Percentiles rank a stretch among this genome's conserved stretches.
Evolutionary conservation across 2,888 invertebrate genomes (phyloP).

Genomic region (Dryocosmus kuriphilus): DNA sequence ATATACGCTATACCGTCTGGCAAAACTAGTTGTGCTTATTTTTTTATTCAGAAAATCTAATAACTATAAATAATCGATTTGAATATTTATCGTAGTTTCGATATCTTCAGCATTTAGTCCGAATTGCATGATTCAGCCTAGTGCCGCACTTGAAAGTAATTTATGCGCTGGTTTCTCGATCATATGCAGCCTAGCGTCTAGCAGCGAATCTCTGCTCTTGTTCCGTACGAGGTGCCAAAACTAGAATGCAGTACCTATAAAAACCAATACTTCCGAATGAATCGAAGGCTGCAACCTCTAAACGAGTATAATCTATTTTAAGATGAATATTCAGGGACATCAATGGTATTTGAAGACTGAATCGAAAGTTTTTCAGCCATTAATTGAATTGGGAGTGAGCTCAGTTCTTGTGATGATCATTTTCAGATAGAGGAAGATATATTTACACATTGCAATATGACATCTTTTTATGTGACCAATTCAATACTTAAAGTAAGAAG

Average conservation of each 20-base stretch:
- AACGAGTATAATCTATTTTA: background rate
- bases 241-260: conserved; percentile 21
- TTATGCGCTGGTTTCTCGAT: conserved; percentile 17
- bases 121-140: conserved; percentile 3
- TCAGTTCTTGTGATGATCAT: background rate
- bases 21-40: background rate
- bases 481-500: background rate
- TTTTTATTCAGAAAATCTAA: background rate
- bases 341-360: background rate
- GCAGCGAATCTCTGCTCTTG: conserved; percentile 29
- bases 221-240: conserved; percentile 20
- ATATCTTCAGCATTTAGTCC: background rate
- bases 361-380: background rate
- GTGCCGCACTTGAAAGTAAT: background rate
- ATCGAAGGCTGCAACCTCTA: background rate
- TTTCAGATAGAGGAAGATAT: no score
- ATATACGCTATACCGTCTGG: background rate
- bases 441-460: no score
- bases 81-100: background rate
- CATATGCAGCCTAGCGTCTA: conserved; percentile 1
- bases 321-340: background rate
- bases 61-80: background rate
- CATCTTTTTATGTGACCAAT: no score
- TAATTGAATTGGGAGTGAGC: background rate
- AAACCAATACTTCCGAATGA: conserved; percentile 12